Conservation (phyloP, 2,797 vertebrate species). For the Pachyuromys duprasi region DNA sequence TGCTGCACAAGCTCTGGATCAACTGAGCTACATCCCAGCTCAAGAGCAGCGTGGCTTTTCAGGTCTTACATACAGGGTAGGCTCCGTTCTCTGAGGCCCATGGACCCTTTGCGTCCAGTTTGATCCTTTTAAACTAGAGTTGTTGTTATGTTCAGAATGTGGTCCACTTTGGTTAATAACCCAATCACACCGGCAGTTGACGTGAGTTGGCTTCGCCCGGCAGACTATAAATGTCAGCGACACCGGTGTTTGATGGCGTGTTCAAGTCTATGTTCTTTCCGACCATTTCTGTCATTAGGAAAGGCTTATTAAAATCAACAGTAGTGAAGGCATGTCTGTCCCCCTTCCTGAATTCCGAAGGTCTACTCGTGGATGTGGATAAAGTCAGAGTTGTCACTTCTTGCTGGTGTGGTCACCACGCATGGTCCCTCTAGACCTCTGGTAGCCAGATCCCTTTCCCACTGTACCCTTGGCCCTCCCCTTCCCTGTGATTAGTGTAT, state of each 20-base stretch:
- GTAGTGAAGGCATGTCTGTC: no score
- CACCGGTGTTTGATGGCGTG: background rate
- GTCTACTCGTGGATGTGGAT: no score
- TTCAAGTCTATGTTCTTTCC: background rate
- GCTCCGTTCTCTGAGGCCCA: background rate
- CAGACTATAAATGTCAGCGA: background rate
- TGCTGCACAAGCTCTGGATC: rapidly evolving
- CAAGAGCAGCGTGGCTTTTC: background rate
- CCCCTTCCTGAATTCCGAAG: background rate
- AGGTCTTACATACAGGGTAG: background rate
- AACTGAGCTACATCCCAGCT: background rate
- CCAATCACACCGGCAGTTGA: background rate
- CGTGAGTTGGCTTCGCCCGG: background rate
- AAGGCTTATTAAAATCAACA: background rate
- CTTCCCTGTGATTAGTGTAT: background rate
- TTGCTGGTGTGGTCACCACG: background rate
- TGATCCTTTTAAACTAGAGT: background rate
- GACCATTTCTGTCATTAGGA: background rate
- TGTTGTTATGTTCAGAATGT: background rate
- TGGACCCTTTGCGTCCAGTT: rapidly evolving
- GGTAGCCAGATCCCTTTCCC: rapidly evolving
- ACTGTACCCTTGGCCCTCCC: background rate
- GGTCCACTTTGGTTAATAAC: background rate
- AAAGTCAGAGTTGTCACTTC: background rate
- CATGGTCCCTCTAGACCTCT: background rate